These are phyloP conservation scores for Osmerus mordax DNA, from an alignment of 2,113 vertebrate genomes.

Conservation along the genomic window DNA sequence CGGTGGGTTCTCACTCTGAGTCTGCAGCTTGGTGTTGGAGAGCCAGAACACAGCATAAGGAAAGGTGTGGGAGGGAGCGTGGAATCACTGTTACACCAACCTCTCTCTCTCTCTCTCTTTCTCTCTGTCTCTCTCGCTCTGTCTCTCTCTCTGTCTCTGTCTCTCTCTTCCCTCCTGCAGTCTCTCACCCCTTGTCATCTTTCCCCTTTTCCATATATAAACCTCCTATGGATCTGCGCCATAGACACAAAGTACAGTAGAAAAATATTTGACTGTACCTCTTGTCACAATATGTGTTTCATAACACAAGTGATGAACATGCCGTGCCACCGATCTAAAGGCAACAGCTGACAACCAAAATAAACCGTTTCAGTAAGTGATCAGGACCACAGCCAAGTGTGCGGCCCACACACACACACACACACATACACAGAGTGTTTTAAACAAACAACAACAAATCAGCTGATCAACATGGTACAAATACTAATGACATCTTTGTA, in stretches of 20 bases:
- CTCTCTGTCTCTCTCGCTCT: conserved; percentile 8
- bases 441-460: neutral
- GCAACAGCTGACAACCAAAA: conserved; percentile 26
- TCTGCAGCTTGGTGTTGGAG: conserved; percentile 48
- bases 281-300: neutral
- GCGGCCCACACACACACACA: conserved; percentile 12
- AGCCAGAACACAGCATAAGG: conserved; percentile 58
- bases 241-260: too few relatives aligned
- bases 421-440: conserved; percentile 4
- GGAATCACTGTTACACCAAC: conserved; percentile 55
- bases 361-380: conserved; percentile 41
- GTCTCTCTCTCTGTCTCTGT: conserved; percentile 7
- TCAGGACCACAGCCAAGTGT: conserved; percentile 29
- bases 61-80: conserved; percentile 74
- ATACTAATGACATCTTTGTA: neutral
- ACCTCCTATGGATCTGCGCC: neutral
- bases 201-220: neutral
- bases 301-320: conserved; percentile 5
- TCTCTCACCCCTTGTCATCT: conserved; percentile 4
- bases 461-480: neutral
- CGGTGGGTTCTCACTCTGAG: conserved; percentile 35
- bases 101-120: conserved; percentile 13
- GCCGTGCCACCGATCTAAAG: neutral
- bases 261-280: too few relatives aligned
- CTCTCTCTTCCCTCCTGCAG: conserved; percentile 6